These are phyloP conservation scores for Pseudachorutes palmiensis DNA, from an alignment of 1,140 invertebrate genomes.

Conservation along the genomic window DNA sequence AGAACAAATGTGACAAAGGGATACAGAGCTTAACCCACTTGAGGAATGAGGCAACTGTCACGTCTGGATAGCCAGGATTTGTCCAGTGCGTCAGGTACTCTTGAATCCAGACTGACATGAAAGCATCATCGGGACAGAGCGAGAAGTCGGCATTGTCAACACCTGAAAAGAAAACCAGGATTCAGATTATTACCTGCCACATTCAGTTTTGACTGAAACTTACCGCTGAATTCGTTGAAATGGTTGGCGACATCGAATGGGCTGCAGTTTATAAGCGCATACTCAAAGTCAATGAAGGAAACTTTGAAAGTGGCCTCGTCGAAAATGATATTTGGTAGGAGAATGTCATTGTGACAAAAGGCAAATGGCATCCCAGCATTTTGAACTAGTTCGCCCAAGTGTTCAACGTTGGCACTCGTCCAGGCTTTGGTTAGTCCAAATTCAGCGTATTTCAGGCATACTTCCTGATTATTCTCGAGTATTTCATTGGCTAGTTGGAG, in stretches of 20 bases:
- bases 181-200: background rate
- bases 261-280: slow-evolving; percentile 87
- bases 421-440: slow-evolving; percentile 49
- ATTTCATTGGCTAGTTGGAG: slow-evolving; percentile 53
- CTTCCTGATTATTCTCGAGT: slow-evolving; percentile 1
- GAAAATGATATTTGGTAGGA: slow-evolving; percentile 87
- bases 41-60: slow-evolving; percentile 41
- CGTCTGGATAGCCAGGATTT: slow-evolving; percentile 54
- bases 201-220: slow-evolving; percentile 39
- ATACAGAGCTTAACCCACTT: slow-evolving; percentile 32
- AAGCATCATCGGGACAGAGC: slow-evolving; percentile 67
- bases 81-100: slow-evolving; percentile 62
- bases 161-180: slow-evolving; percentile 50
- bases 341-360: slow-evolving; percentile 94
- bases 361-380: slow-evolving; percentile 69
- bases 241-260: slow-evolving; percentile 97
- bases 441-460: slow-evolving; percentile 20
- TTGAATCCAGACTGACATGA: slow-evolving; percentile 73
- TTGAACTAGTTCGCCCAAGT: slow-evolving; percentile 46
- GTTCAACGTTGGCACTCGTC: slow-evolving; percentile 32
- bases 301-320: slow-evolving; percentile 60
- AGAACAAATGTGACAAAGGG: slow-evolving; percentile 75
- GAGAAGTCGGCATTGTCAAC: slow-evolving; percentile 64
- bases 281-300: slow-evolving; percentile 96
- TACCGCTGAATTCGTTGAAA: slow-evolving; percentile 94